phyloP scores from a whole-genome alignment of 2,888 invertebrate genomes.

The Yponomeuta malinellus region DNA sequence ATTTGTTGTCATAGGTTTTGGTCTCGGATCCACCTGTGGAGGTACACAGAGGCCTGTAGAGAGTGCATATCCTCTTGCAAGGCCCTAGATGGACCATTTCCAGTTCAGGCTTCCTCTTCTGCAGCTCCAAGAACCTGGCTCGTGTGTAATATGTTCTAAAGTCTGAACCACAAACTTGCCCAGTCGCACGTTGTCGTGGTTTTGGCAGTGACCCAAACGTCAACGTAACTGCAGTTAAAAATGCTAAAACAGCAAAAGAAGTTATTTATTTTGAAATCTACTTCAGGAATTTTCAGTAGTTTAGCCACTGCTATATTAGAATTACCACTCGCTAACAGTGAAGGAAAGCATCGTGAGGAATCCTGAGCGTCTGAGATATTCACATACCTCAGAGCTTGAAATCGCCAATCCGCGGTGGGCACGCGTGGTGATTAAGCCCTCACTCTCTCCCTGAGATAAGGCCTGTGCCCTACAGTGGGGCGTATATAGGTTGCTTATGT shows the following conservation, averaged over 20 bases:
- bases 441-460: too few relatives aligned
- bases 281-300: too few relatives aligned
- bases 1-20: conserved; percentile 26
- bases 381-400: too few relatives aligned
- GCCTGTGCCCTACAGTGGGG: too few relatives aligned
- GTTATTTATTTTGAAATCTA: too few relatives aligned
- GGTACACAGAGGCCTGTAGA: conserved; percentile 24
- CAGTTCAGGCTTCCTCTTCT: conserved; percentile 22
- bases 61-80: conserved; percentile 25
- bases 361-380: too few relatives aligned
- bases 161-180: conserved; percentile 26
- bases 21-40: conserved; percentile 20
- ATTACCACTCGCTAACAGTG: too few relatives aligned
- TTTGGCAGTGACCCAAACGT: not conserved
- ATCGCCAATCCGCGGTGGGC: too few relatives aligned
- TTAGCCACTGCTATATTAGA: too few relatives aligned
- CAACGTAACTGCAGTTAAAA: not conserved
- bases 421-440: too few relatives aligned
- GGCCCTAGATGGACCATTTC: conserved; percentile 22
- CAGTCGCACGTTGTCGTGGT: not conserved
- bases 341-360: too few relatives aligned
- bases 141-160: conserved; percentile 25
- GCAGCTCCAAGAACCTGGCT: conserved; percentile 19
- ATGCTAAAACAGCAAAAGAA: not conserved
- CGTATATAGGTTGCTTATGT: too few relatives aligned